Conservation (phyloP, 2,113 vertebrate species). For the Thalassoma bifasciatum region DNA sequence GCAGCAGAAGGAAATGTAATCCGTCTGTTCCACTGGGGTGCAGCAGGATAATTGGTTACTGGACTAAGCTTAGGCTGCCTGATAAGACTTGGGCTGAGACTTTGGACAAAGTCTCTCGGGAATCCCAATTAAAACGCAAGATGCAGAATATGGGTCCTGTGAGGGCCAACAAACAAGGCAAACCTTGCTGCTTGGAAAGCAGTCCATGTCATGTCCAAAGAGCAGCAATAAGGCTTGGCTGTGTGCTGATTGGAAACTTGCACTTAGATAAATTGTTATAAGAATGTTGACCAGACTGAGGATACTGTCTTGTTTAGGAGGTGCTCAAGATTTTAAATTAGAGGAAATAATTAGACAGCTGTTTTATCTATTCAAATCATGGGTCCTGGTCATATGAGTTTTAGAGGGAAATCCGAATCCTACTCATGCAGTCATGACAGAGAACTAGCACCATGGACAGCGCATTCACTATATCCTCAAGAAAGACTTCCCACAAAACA, state of each 20-base stretch:
- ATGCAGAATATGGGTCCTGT: constrained; percentile 69
- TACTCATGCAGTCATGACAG: background rate
- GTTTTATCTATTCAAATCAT: no score
- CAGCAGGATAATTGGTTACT: constrained; percentile 78
- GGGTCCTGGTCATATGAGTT: background rate
- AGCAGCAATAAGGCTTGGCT: constrained; percentile 17
- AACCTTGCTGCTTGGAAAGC: constrained; percentile 59
- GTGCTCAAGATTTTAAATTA: background rate
- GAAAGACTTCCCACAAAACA: constrained; percentile 21
- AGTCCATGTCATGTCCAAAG: constrained; percentile 34
- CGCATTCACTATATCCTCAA: background rate
- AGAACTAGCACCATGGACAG: constrained; percentile 37
- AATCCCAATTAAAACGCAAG: constrained; percentile 81
- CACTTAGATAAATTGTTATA: constrained; percentile 5
- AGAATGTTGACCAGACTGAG: background rate
- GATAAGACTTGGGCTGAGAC: constrained; percentile 63
- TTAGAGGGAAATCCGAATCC: background rate
- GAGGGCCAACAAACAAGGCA: constrained; percentile 64
- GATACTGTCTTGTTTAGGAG: constrained; percentile 1
- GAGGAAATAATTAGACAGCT: no score
- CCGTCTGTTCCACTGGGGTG: constrained; percentile 57
- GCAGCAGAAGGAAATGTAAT: constrained; percentile 74
- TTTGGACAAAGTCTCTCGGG: constrained; percentile 73
- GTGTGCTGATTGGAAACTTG: constrained; percentile 21
- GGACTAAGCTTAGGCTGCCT: constrained; percentile 71